Percentiles rank a stretch among this genome's conserved stretches.
Evolutionary conservation across 2,888 invertebrate genomes (phyloP).

Genomic region (Epirrhoe alternata): DNA sequence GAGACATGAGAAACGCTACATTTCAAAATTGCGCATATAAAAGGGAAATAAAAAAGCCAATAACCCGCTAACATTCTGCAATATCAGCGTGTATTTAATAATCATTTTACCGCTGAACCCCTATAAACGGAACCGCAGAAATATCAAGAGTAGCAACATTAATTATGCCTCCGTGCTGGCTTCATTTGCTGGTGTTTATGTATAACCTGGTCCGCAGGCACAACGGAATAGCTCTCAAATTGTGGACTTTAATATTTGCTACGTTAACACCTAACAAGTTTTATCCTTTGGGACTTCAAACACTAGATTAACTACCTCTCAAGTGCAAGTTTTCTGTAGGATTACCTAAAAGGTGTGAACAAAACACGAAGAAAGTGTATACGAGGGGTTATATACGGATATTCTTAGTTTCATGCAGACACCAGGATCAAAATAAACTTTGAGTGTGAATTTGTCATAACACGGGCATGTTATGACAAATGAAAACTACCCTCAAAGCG

Average conservation of each 20-base stretch:
- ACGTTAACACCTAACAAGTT: no score
- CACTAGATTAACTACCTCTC: no score
- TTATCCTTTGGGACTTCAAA: no score
- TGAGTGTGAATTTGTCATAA: no score
- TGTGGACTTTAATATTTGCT: background rate
- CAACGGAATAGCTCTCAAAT: background rate
- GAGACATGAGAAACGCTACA: background rate
- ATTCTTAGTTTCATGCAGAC: no score
- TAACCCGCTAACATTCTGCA: constrained; percentile 15
- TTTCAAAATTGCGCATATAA: constrained; percentile 14
- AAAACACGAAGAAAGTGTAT: no score
- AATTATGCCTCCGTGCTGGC: constrained; percentile 17
- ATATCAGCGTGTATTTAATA: constrained; percentile 25
- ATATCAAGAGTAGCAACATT: constrained; percentile 20
- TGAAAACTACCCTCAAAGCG: constrained; percentile 26
- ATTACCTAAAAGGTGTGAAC: no score
- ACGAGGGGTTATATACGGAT: no score
- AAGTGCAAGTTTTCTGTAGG: no score
- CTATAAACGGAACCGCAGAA: constrained; percentile 31
- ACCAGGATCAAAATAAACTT: no score
- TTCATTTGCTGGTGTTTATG: constrained; percentile 26
- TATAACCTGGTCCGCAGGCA: constrained; percentile 3
- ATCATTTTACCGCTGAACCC: constrained; percentile 24
- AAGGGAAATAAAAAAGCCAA: constrained; percentile 12
- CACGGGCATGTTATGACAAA: no score